Evolutionary conservation across 2,888 invertebrate species (phyloP).

Genomic region (Aproaerema taeniolella): DNA sequence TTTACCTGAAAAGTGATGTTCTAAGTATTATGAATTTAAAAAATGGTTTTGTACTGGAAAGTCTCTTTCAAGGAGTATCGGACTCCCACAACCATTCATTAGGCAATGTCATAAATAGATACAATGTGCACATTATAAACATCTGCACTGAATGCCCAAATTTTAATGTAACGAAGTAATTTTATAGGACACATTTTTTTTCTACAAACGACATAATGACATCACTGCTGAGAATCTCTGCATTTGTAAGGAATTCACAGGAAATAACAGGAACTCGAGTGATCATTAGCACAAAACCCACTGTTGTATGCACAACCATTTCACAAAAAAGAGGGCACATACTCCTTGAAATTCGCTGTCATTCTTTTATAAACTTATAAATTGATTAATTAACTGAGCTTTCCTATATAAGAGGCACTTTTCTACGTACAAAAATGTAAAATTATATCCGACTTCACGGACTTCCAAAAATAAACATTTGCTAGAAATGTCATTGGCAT

Average conservation of each 20-base stretch:
- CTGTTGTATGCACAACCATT: background rate
- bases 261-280: constrained; percentile 26
- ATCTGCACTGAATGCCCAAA: no score
- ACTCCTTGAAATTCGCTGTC: constrained; percentile 2
- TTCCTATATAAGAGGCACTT: constrained; percentile 6
- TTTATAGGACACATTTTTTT: no score
- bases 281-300: constrained; percentile 5
- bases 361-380: background rate
- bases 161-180: no score
- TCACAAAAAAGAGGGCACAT: background rate
- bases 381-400: background rate
- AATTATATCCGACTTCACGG: constrained; percentile 40
- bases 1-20: constrained; percentile 17
- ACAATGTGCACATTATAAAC: no score
- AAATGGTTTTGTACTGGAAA: constrained; percentile 4
- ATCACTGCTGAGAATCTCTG: constrained; percentile 27
- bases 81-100: constrained; percentile 6
- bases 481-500: constrained; percentile 7
- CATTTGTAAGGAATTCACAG: constrained; percentile 14
- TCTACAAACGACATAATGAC: no score
- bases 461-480: constrained; percentile 53
- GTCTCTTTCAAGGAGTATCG: constrained; percentile 7
- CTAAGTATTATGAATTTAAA: no score
- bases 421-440: constrained; percentile 37
- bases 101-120: background rate